A percentile compares a stretch with the other conserved stretches of the same genome.
phyloP scores from a whole-genome alignment of 2,113 vertebrate species.

The Syrrhaptes paradoxus region DNA sequence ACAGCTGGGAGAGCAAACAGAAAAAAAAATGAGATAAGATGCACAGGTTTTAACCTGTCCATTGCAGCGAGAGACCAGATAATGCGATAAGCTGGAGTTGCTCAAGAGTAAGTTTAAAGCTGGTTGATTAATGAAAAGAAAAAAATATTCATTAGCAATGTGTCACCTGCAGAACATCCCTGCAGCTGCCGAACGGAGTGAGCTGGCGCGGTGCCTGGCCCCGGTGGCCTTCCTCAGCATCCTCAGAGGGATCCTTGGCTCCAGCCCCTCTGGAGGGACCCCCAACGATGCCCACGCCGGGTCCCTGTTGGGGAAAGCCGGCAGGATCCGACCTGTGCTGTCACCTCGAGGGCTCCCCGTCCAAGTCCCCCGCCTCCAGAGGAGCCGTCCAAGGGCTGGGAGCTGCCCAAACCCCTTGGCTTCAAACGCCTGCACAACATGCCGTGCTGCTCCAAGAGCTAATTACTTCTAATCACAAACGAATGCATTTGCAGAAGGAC shows the following conservation, averaged over 20 bases:
- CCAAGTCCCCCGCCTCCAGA: not conserved
- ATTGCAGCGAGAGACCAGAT: not conserved
- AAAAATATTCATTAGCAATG: not conserved
- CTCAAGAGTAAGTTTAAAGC: not conserved
- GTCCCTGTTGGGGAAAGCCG: accelerated
- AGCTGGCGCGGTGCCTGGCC: accelerated
- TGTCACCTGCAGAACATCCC: not conserved
- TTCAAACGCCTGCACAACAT: accelerated
- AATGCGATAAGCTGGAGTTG: not conserved
- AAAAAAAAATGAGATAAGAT: not conserved
- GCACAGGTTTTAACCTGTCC: not conserved
- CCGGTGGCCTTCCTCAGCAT: not conserved
- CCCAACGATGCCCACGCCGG: not conserved
- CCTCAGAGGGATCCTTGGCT: not conserved
- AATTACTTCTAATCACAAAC: not conserved
- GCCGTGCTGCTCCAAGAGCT: accelerated
- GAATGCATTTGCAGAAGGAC: not conserved
- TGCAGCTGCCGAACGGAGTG: accelerated
- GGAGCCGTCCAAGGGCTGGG: not conserved
- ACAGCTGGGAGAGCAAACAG: not conserved
- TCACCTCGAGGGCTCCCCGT: accelerated
- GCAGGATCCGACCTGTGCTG: accelerated
- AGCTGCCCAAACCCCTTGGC: not conserved
- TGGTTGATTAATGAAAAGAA: not conserved
- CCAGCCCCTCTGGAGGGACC: not conserved